phyloP scores from a whole-genome alignment of 2,797 vertebrate species.

The Sebastes umbrosus region DNA sequence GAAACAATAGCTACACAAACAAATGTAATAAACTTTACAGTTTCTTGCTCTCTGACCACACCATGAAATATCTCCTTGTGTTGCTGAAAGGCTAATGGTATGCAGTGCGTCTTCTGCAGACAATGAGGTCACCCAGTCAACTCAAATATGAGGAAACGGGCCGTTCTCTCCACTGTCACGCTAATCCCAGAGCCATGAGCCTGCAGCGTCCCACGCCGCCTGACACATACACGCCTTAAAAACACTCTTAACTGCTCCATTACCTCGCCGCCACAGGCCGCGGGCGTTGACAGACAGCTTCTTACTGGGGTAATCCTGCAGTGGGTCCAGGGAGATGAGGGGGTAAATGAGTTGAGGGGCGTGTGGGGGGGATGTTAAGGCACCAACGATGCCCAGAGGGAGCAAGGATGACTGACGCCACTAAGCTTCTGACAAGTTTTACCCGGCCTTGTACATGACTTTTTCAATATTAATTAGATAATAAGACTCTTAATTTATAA shows the following conservation, averaged over 20 bases:
- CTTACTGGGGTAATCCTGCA: slow-evolving; percentile 57
- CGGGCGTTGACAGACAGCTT: slow-evolving; percentile 58
- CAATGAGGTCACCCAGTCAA: slow-evolving; percentile 39
- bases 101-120: not conserved
- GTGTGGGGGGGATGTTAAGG: not conserved
- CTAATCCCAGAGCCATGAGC: slow-evolving; percentile 55
- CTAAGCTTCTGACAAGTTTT: slow-evolving; percentile 6
- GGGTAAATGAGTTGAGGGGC: not conserved
- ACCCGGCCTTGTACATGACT: not conserved
- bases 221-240: slow-evolving; percentile 61
- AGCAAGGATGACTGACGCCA: slow-evolving; percentile 26
- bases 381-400: slow-evolving; percentile 29
- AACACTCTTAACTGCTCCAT: slow-evolving; percentile 70
- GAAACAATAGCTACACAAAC: slow-evolving; percentile 28
- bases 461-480: not conserved
- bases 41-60: not conserved
- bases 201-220: slow-evolving; percentile 28
- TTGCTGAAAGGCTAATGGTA: not conserved
- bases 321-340: not conserved
- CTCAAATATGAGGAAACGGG: slow-evolving; percentile 31
- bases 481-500: not conserved
- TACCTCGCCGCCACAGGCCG: slow-evolving; percentile 47
- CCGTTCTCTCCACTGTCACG: slow-evolving; percentile 39
- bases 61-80: not conserved
- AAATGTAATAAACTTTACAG: slow-evolving; percentile 31